Conservation (phyloP, 2,888 invertebrate genomes). For the Hydrotaea cyrtoneurina region DNA sequence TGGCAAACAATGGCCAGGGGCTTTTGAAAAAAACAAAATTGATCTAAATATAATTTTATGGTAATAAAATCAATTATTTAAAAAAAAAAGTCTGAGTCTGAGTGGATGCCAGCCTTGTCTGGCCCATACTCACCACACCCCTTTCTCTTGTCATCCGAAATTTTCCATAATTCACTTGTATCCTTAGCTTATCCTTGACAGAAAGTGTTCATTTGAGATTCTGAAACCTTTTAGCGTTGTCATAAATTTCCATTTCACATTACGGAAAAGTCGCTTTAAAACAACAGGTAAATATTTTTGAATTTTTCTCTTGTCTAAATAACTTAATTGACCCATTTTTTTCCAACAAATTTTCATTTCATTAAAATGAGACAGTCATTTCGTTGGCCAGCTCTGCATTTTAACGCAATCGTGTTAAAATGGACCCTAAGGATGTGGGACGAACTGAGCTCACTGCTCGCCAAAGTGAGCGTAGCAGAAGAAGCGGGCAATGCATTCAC, state of each 20-base stretch:
- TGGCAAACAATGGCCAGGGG: too few species aligned
- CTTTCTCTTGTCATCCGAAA: too few species aligned
- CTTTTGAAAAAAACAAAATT: too few species aligned
- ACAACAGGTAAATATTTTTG: neutral
- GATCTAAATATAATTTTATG: too few species aligned
- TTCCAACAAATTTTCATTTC: constrained; percentile 2
- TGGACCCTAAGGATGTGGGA: constrained; percentile 54
- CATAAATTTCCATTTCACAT: constrained; percentile 9
- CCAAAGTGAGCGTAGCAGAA: too few species aligned
- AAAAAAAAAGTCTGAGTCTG: too few species aligned
- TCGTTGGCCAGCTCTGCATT: neutral
- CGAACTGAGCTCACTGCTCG: neutral
- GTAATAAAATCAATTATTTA: too few species aligned
- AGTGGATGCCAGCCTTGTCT: too few species aligned
- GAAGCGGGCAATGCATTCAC: constrained; percentile 11
- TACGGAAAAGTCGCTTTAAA: neutral
- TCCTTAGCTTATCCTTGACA: neutral
- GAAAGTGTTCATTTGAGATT: neutral
- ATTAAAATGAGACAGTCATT: constrained; percentile 22
- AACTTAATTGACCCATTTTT: constrained; percentile 3
- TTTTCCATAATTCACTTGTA: neutral
- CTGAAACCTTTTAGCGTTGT: neutral
- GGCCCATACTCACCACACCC: too few species aligned
- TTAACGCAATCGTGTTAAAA: constrained; percentile 62
- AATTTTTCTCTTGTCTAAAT: too few species aligned